Conservation (phyloP, 2,797 vertebrate genomes). For the Lacerta agilis region DNA sequence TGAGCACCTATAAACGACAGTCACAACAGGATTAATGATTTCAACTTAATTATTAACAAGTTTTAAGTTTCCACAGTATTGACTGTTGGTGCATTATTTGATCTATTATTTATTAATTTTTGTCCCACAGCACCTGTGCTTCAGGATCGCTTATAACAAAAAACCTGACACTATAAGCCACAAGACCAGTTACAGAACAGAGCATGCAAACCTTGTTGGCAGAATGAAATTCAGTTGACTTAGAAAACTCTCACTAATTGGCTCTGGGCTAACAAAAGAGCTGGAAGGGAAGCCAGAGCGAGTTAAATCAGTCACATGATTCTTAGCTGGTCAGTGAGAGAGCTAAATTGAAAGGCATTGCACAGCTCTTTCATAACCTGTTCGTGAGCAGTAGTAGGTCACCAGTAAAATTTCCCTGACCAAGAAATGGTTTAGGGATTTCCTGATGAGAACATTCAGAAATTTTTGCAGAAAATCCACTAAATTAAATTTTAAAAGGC, state of each 20-base stretch:
- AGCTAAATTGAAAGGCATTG: not conserved
- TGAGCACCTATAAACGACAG: not conserved
- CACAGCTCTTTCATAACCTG: not conserved
- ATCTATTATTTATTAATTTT: not conserved
- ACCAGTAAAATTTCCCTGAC: not conserved
- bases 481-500: not conserved
- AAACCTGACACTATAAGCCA: not conserved
- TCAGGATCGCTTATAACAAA: not conserved
- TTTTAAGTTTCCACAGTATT: not conserved
- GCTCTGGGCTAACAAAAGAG: not conserved
- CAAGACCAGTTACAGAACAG: not conserved
- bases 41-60: not conserved
- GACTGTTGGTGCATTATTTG: not conserved
- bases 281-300: not conserved
- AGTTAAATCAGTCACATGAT: conserved; percentile 21
- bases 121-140: not conserved
- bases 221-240: not conserved
- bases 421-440: not conserved
- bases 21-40: not conserved
- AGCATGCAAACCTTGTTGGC: not conserved
- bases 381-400: not conserved
- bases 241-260: not conserved
- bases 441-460: not conserved
- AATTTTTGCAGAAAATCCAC: not conserved
- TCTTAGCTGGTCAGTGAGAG: not conserved